Evolutionary conservation across 1,140 invertebrate genomes (phyloP).

Genomic region (Megalopta genalis): DNA sequence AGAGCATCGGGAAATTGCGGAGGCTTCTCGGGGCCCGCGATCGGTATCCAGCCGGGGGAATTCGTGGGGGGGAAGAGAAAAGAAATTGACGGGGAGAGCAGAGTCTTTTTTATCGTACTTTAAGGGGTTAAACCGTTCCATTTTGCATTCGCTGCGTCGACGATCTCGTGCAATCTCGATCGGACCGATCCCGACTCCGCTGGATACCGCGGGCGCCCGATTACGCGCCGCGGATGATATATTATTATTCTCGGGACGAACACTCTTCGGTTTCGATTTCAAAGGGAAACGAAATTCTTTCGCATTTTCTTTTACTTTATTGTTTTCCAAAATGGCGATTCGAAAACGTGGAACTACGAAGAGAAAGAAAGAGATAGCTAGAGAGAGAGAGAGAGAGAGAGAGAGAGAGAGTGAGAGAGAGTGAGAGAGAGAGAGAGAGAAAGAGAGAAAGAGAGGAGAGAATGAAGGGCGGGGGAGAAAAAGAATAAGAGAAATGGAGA

Average conservation of each 20-base stretch:
- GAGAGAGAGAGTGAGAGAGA: slow-evolving; percentile 34
- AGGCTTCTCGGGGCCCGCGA: slow-evolving; percentile 34
- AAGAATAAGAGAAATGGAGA: slow-evolving; percentile 42
- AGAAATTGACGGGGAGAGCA: neutral
- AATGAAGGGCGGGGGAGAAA: neutral
- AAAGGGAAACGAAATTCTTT: slow-evolving; percentile 57
- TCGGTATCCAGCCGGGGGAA: neutral
- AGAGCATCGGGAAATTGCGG: slow-evolving; percentile 78
- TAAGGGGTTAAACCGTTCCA: neutral
- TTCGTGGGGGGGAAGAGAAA: neutral
- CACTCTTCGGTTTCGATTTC: slow-evolving; percentile 61
- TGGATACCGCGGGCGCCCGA: slow-evolving; percentile 50
- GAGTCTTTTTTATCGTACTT: too few species aligned
- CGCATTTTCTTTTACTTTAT: slow-evolving; percentile 16
- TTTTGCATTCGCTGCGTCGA: neutral
- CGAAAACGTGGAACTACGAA: slow-evolving; percentile 45
- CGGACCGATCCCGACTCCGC: neutral
- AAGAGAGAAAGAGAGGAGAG: slow-evolving; percentile 60
- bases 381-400: slow-evolving; percentile 61
- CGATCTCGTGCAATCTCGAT: slow-evolving; percentile 10
- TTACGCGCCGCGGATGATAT: slow-evolving; percentile 58
- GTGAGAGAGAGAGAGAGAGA: slow-evolving; percentile 29
- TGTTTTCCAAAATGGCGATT: slow-evolving; percentile 48
- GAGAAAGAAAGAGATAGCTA: slow-evolving; percentile 29
- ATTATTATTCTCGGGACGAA: slow-evolving; percentile 60